These are phyloP conservation scores for Arremon aurantiirostris DNA, from an alignment of 2,797 vertebrate genomes.

Conservation along the genomic window DNA sequence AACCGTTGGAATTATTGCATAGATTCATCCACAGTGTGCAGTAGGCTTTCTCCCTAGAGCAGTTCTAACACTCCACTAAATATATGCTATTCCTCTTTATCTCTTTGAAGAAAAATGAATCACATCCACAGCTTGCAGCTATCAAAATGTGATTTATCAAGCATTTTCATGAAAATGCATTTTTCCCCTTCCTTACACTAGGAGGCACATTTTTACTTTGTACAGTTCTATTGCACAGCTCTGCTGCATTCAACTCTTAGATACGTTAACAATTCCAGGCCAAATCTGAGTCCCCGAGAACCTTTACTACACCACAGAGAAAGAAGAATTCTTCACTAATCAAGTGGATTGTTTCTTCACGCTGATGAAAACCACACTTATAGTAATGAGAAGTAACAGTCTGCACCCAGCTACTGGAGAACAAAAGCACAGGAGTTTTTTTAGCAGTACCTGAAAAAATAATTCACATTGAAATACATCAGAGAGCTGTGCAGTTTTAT, in stretches of 20 bases:
- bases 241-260: not conserved
- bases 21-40: not conserved
- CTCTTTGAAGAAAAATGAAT: conserved; percentile 64
- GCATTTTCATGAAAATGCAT: not conserved
- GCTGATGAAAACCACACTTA: not conserved
- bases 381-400: not conserved
- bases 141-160: conserved; percentile 48
- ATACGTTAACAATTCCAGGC: not conserved
- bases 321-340: not conserved
- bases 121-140: conserved; percentile 51
- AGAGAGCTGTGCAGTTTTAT: not conserved
- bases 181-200: conserved; percentile 68
- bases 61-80: conserved; percentile 26
- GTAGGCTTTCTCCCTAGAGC: not conserved
- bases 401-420: not conserved
- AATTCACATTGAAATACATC: not conserved
- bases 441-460: not conserved
- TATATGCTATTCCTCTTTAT: conserved; percentile 45
- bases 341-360: not conserved
- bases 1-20: not conserved
- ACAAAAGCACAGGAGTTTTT: not conserved
- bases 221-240: not conserved
- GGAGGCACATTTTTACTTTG: conserved; percentile 69
- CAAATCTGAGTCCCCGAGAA: not conserved
- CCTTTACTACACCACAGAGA: not conserved